phyloP scores from a whole-genome alignment of 2,113 vertebrate species.

The Athene cunicularia region DNA sequence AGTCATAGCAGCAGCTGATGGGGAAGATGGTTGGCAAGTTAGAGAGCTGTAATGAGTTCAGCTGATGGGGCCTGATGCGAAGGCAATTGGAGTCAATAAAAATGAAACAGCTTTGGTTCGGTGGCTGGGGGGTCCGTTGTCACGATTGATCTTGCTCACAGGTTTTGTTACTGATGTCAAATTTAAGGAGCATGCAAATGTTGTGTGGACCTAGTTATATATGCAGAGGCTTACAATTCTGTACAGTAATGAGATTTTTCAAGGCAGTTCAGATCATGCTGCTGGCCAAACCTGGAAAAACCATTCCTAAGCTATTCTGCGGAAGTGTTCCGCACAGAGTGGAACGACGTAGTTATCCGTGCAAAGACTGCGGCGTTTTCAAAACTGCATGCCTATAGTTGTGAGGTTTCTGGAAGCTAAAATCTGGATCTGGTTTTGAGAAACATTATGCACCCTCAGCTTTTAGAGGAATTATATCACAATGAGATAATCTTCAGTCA shows the following conservation, averaged over 20 bases:
- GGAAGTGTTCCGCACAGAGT: rapidly evolving
- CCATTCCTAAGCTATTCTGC: neutral
- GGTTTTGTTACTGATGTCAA: neutral
- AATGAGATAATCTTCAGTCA: neutral
- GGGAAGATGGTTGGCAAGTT: neutral
- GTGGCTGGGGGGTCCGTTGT: neutral
- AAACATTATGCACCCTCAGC: too few relatives aligned
- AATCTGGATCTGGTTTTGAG: neutral
- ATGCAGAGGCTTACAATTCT: neutral
- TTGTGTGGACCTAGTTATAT: neutral
- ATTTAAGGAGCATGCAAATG: neutral
- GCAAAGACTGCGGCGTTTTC: rapidly evolving
- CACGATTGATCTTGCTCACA: neutral
- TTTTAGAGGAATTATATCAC: neutral
- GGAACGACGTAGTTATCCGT: rapidly evolving
- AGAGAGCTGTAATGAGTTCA: neutral
- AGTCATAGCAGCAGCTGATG: neutral
- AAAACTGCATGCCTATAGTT: neutral
- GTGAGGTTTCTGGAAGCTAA: neutral
- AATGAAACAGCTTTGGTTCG: neutral
- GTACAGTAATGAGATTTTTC: neutral
- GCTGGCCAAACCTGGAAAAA: neutral
- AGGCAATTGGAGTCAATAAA: neutral
- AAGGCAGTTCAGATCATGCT: neutral
- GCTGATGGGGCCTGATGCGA: neutral